Base-by-base conservation (phyloP, 2,113 vertebrate species). In the Calcarius ornatus region DNA sequence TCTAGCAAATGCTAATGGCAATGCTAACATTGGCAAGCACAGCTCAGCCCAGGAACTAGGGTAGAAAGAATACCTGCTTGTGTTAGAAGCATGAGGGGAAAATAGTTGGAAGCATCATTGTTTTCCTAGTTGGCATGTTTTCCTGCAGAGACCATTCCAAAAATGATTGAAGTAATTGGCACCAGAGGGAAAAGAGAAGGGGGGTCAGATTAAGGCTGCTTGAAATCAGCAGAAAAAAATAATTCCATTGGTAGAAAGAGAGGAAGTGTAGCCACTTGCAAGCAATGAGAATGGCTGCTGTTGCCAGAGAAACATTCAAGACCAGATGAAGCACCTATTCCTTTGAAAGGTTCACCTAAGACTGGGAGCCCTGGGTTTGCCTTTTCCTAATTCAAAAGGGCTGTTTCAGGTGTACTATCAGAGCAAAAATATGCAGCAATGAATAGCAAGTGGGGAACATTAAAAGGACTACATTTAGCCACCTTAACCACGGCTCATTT, bases 111-210 rank as follows among this genome's bases (percentile, higher is more conserved):
- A 87, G 21, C 28, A 81, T 54, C 42, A 51, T 45, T 79, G 38
- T 79, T 66, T 91, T 89, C 61, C 50, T 90, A 68, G 45, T 51
- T 92, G 78, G 59, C 80, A 82, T 61, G 33, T 89, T 95, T 88
- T 92, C 66, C 75, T 61, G 27, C 20, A 51, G 45, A 84, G 22
- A 40, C 19, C 6, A 16, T 86, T 94, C 80, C 31, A 94, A 91
- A 94, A 92, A 84, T 66, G 18, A 28, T 81, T 91, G 43, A 93
- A 87, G 81, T 94, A 95, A 77, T 87, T 92, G 73, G 77, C 54
- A 97, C 37, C 80, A 82, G 61, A 72, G 73, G 85, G 91, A 96
- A 95, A 87, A 79, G 84, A 86, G 85, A 90, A 93, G 66, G 18
- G 40, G 81, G 30, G 43, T 90, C 85, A 89, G 43, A 85, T 50